Percentiles rank a stretch among this genome's conserved stretches.
phyloP scores from a whole-genome alignment of 2,888 invertebrate genomes.

The Liodrosophila aerea region DNA sequence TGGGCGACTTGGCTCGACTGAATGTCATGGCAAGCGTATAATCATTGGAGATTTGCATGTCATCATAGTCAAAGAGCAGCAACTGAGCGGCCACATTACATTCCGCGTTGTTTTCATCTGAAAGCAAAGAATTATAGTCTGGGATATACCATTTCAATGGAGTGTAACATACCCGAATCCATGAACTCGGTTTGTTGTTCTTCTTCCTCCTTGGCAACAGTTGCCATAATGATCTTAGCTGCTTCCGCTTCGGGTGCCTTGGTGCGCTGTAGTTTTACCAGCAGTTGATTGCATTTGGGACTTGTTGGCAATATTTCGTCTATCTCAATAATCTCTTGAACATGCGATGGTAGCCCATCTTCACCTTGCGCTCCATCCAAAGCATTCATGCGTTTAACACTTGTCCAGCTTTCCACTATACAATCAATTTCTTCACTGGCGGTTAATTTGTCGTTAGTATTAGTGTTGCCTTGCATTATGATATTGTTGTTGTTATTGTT shows the following conservation, averaged over 20 bases:
- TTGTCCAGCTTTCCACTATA: conserved; percentile 76
- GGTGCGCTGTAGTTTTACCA: conserved; percentile 83
- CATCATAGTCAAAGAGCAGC: conserved; percentile 74
- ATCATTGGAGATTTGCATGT: conserved; percentile 76
- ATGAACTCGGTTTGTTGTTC: conserved; percentile 51
- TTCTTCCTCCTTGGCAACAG: conserved; percentile 67
- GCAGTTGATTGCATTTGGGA: conserved; percentile 86
- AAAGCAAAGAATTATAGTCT: neutral
- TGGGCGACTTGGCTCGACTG: conserved; percentile 86
- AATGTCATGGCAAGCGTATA: conserved; percentile 84
- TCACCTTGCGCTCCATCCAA: conserved; percentile 49
- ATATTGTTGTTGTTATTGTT: conserved; percentile 48
- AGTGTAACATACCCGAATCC: conserved; percentile 61
- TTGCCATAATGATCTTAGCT: conserved; percentile 77
- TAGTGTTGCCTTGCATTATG: conserved; percentile 52
- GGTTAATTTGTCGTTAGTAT: conserved; percentile 56
- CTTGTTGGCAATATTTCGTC: conserved; percentile 87
- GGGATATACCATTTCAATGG: neutral
- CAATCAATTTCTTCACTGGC: conserved; percentile 79
- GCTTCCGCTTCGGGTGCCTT: conserved; percentile 57
- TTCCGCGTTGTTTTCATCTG: conserved; percentile 62
- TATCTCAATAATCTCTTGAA: conserved; percentile 75
- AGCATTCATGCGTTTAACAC: conserved; percentile 78
- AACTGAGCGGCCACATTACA: conserved; percentile 76
- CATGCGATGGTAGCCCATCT: conserved; percentile 32